Evolutionary conservation across 2,113 vertebrate species (phyloP), one percentile per base, ranked within the genome.

Genomic region (Aegithalos caudatus): DNA sequence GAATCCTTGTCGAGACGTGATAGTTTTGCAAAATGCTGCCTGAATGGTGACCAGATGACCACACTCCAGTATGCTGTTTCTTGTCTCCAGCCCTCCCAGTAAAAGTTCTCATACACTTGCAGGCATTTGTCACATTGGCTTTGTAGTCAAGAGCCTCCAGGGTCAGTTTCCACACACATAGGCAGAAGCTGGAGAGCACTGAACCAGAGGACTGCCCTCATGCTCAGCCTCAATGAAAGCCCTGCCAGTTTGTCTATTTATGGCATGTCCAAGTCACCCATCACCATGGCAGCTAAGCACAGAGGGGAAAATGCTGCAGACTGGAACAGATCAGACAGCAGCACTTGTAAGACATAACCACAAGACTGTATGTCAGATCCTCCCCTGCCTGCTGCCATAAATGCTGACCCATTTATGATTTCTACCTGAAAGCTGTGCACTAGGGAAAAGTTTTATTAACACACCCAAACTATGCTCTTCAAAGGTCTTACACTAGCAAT

Each of bases 261-360:
- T 80, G 92, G 74, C 66, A 58, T 40, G 70, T 80, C 90, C 94
- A 94, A 82, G 78, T 38, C 88, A 87, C 81, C 84, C 62, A 69
- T 92, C 70, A 50, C 90, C 90, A 70, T 70, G 77, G 89, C 78
- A 96, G 92, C 91, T 95, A 80, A 85, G 81, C 69, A 90, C 85
- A 88, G 62, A 81, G 66, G 62, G 86, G 90, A 88, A 88, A 88
- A 88, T 2, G 44, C 74, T 88, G 79, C 66, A 77, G 56, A 81
- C 33, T 65, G 60, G 69, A 92, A 91, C 60, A 83, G 53, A 91
- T 87, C 62, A 91, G 53, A 73, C 70, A 90, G 91, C 66, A 92
- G 58, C 3, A 2, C 73, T 56, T 82, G 50, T 73, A 87, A 82
- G 87, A 80, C 78, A 48, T 12, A 90, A 80, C 95, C 91, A 82